phyloP scores from a whole-genome alignment of 2,113 vertebrate genomes.

The Eubucco bourcierii region DNA sequence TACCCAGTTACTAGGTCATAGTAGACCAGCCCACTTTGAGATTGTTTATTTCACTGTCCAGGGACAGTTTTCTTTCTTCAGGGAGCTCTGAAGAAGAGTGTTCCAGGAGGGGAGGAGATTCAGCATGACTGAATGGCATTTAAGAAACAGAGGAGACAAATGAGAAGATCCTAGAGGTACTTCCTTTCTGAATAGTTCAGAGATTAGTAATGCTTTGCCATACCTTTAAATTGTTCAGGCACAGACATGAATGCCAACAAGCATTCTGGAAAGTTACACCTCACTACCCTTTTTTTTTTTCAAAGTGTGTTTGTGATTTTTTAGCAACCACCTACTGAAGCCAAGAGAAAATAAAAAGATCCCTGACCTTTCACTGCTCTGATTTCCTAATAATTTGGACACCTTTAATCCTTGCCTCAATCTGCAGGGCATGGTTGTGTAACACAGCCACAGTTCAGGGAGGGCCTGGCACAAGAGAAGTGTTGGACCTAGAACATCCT shows the following conservation, averaged over 20 bases:
- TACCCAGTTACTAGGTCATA: not conserved
- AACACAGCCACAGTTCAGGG: constrained; percentile 38
- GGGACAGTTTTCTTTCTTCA: constrained; percentile 1
- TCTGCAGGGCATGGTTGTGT: constrained; percentile 42
- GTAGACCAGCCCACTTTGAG: not conserved
- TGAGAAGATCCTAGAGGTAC: constrained; percentile 60
- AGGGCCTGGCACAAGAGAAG: constrained; percentile 27
- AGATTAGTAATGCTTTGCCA: constrained; percentile 48
- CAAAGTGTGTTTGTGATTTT: not conserved
- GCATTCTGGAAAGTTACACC: not conserved
- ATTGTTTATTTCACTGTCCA: not conserved
- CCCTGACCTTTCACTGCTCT: constrained; percentile 65
- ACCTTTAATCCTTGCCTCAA: constrained; percentile 67
- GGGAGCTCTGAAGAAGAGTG: not conserved
- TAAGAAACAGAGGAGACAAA: constrained; percentile 49
- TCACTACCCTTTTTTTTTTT: not conserved
- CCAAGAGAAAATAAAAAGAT: constrained; percentile 60
- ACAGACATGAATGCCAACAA: not conserved
- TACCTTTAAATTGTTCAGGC: constrained; percentile 37
- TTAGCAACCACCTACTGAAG: constrained; percentile 10
- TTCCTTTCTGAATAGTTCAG: constrained; percentile 60
- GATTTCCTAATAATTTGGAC: constrained; percentile 75
- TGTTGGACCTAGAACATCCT: constrained; percentile 1
- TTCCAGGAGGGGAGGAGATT: constrained; percentile 27
- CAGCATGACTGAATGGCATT: constrained; percentile 21